Evolutionary conservation across 1,140 invertebrate species (phyloP).

Genomic region (Hermetia illucens): DNA sequence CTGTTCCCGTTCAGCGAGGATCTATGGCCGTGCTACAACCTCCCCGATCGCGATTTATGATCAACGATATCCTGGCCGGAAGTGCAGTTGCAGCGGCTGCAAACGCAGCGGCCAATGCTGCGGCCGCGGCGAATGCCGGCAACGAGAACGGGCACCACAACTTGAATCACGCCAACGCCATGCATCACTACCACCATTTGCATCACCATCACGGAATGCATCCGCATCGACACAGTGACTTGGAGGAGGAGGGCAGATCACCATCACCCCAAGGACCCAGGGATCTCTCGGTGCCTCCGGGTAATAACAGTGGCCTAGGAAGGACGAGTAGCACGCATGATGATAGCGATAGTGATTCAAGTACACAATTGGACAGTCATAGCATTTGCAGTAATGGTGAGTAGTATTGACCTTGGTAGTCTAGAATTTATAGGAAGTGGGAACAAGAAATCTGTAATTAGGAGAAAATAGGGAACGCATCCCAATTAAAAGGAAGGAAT

Average conservation of each 20-base stretch:
- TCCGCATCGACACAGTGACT: conserved; percentile 6
- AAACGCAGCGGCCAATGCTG: conserved; percentile 7
- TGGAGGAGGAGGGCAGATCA: conserved; percentile 19
- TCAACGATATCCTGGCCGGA: conserved; percentile 58
- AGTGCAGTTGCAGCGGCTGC: conserved; percentile 29
- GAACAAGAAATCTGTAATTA: no score
- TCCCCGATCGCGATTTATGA: conserved; percentile 60
- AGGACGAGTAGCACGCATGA: conserved; percentile 27
- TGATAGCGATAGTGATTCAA: conserved; percentile 23
- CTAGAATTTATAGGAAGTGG: no score
- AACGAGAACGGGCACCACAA: neutral
- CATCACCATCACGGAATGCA: conserved; percentile 3
- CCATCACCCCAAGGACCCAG: conserved; percentile 23
- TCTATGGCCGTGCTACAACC: conserved; percentile 36
- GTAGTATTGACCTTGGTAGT: no score
- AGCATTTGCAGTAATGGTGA: conserved; percentile 33
- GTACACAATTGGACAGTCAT: conserved; percentile 25
- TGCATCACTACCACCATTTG: conserved; percentile 8
- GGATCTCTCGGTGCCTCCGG: conserved; percentile 9
- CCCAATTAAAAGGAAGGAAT: no score
- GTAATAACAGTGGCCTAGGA: conserved; percentile 18
- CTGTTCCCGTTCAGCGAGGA: conserved; percentile 32
- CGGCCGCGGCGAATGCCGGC: conserved; percentile 8
- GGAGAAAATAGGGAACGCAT: no score
- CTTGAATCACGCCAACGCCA: conserved; percentile 3